Percentiles rank a stretch among this genome's conserved stretches.
Evolutionary conservation across 2,888 invertebrate species (phyloP).

Genomic region (Leucophora obtusa): DNA sequence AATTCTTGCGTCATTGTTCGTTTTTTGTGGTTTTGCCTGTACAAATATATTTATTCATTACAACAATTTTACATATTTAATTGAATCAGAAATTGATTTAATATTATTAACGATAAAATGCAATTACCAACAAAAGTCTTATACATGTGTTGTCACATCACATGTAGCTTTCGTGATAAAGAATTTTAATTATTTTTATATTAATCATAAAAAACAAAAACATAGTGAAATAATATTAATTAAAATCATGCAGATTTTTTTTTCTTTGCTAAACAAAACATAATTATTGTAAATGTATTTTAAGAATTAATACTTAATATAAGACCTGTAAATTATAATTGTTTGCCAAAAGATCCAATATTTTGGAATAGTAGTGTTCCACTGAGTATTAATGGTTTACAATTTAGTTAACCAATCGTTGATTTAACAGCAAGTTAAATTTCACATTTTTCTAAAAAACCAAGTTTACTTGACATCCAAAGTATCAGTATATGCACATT

Average conservation of each 20-base stretch:
- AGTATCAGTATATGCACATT: too few species aligned
- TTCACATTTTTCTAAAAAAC: too few species aligned
- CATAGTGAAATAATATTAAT: conserved; percentile 25
- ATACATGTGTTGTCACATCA: not conserved
- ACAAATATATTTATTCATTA: conserved; percentile 7
- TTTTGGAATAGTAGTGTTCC: too few species aligned
- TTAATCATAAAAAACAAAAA: conserved; percentile 24
- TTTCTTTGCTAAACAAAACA: not conserved
- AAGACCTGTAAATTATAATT: too few species aligned
- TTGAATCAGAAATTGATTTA: conserved; percentile 43
- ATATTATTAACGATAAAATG: conserved; percentile 18
- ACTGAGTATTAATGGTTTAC: too few species aligned
- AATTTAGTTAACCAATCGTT: too few species aligned
- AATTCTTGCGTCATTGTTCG: too few species aligned
- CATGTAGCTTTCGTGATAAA: conserved; percentile 30
- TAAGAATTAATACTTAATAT: not conserved
- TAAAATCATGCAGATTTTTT: conserved; percentile 12
- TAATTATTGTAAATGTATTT: not conserved
- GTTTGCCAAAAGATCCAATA: too few species aligned
- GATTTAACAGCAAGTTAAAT: too few species aligned
- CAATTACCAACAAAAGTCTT: conserved; percentile 22
- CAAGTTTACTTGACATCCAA: too few species aligned
- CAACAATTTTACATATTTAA: conserved; percentile 18
- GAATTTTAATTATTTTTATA: not conserved
- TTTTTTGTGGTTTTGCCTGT: not conserved